Base-by-base conservation (phyloP, 2,888 invertebrate genomes). In the Scaptomyza reducta region DNA sequence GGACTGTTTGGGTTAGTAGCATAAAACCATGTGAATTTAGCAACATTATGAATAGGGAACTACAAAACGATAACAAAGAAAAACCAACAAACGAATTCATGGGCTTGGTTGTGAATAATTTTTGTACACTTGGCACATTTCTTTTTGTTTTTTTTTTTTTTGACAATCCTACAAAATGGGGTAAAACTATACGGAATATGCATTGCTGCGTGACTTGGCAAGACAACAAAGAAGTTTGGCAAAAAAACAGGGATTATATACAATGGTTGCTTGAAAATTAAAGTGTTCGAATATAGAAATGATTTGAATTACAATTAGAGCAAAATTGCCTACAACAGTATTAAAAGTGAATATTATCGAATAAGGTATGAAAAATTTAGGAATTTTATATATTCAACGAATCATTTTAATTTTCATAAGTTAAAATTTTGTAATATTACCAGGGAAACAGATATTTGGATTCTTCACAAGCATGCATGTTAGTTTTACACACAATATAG, bases 71-170 rank as follows among this genome's bases (percentile, higher is more conserved):
- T 40, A 47, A 44, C 33, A 56, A 47, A 63, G 25, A 55, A 51
- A 44, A 59, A 58, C 33, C 31, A 69, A 60, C 18, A 50, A 51
- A 58, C 41, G 42, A 51, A 49, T 60, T 60, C 45, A 69, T 59
- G 42, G 41, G 50, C n/a, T 70, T 50, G 57, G 53, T 22, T 55
- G n/a, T 16, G 42, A 45, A 22, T 29, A 41, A 25, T 27, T 13
- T 31, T 50, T 55, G 54, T 35, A 49, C 53, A 51, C 45, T 56
- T 57, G 61, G 58, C 61, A 66, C 70, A 61, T 61, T 70, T 70
- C 35, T 54, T 54, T 61, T 70, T 70, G 35, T 54, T 54, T 40
- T 46, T 70, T 44, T 55, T 46, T 35, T 49, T 14, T 59, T 70
- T 74, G 73, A 74, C 74, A 70, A 29, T 25, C 41, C 31, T 16